phyloP scores from a whole-genome alignment of 2,888 invertebrate genomes.

The Mylabris sibirica region DNA sequence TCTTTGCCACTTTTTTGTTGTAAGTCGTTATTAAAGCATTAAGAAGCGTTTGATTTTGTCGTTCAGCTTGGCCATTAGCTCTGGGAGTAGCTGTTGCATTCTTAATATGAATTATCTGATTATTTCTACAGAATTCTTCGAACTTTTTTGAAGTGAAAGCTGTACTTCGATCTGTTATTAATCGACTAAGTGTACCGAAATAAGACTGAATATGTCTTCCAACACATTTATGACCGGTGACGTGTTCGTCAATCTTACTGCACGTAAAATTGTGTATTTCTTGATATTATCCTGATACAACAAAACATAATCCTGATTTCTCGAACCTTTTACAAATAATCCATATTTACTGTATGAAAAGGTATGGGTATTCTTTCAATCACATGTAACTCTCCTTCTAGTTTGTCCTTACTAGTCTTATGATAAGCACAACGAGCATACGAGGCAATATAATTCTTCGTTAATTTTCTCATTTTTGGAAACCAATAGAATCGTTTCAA shows the following conservation, averaged over 20 bases:
- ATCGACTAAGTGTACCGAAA: constrained; percentile 14
- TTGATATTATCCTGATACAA: constrained; percentile 18
- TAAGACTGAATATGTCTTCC: constrained; percentile 10
- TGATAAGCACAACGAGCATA: constrained; percentile 32
- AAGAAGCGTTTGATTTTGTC: constrained; percentile 18
- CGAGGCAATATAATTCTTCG: constrained; percentile 28
- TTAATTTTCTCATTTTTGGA: constrained; percentile 26
- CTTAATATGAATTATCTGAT: constrained; percentile 19
- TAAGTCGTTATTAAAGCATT: constrained; percentile 9
- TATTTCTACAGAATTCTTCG: constrained; percentile 14
- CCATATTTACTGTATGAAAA: constrained; percentile 19
- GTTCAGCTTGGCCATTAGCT: constrained; percentile 34
- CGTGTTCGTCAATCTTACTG: constrained; percentile 15
- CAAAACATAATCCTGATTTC: not conserved
- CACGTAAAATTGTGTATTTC: not conserved
- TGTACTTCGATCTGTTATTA: constrained; percentile 26
- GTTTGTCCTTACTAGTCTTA: constrained; percentile 2
- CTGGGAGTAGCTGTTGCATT: constrained; percentile 32
- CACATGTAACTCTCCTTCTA: constrained; percentile 23
- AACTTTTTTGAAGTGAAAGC: constrained; percentile 26
- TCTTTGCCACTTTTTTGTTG: constrained; percentile 10
- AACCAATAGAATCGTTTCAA: constrained; percentile 37
- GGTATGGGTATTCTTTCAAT: constrained; percentile 17
- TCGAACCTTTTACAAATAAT: constrained; percentile 6
- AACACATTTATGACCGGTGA: constrained; percentile 7